Percentiles rank a stretch among this genome's conserved stretches.
These are phyloP conservation scores for Dione vanillae DNA, from an alignment of 2,888 invertebrate genomes.

Conservation along the genomic window DNA sequence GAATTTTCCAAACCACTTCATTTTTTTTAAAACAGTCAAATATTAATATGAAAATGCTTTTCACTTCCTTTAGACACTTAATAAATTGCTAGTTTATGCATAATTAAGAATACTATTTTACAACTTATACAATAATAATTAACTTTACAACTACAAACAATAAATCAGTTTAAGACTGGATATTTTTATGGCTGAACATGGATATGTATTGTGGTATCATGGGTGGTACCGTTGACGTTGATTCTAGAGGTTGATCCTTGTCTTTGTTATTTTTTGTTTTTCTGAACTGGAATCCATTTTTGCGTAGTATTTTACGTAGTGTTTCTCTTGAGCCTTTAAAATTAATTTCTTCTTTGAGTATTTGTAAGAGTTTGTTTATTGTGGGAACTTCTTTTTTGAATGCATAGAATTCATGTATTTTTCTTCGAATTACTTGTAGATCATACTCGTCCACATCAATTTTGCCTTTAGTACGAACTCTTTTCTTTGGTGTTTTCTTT, in stretches of 20 bases:
- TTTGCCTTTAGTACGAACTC: constrained; percentile 75
- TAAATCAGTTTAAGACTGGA: constrained; percentile 60
- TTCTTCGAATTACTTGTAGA: constrained; percentile 73
- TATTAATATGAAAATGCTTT: not conserved
- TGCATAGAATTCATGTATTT: constrained; percentile 79
- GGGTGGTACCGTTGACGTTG: constrained; percentile 66
- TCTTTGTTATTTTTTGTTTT: constrained; percentile 78
- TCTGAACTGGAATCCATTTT: constrained; percentile 78
- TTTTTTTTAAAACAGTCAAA: too few relatives aligned
- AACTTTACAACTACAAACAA: constrained; percentile 12
- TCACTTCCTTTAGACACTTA: not conserved
- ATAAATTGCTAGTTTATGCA: not conserved
- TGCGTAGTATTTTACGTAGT: constrained; percentile 72
- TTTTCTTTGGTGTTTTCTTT: constrained; percentile 74
- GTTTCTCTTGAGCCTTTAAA: constrained; percentile 79
- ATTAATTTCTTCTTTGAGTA: constrained; percentile 76
- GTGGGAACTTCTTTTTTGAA: constrained; percentile 80
- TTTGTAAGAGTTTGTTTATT: constrained; percentile 75
- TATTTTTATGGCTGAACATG: constrained; percentile 77
- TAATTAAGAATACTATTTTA: constrained; percentile 19
- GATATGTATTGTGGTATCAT: constrained; percentile 76
- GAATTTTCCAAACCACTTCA: too few relatives aligned
- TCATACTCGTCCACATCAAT: constrained; percentile 79
- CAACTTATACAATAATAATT: constrained; percentile 18
- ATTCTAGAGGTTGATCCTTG: constrained; percentile 66